These are phyloP conservation scores for Euphonia xanthogaster DNA, from an alignment of 2,797 vertebrate genomes.

Conservation along the genomic window DNA sequence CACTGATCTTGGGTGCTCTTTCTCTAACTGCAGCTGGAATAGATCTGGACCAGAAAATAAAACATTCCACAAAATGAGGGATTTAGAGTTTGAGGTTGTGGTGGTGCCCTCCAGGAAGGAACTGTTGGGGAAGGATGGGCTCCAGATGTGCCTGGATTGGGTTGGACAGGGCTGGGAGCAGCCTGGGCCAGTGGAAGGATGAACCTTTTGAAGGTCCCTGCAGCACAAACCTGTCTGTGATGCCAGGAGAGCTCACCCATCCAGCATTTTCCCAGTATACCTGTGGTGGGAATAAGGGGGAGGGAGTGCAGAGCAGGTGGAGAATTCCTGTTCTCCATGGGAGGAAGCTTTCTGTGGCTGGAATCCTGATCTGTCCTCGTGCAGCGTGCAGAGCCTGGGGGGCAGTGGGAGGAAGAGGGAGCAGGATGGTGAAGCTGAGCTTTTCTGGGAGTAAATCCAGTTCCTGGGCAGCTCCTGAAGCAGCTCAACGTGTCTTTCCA, in stretches of 20 bases:
- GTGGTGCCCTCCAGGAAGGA: background rate
- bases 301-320: too few species aligned
- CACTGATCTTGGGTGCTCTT: background rate
- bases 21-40: background rate
- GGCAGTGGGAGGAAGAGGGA: background rate
- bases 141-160: background rate
- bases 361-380: background rate
- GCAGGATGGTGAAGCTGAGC: background rate
- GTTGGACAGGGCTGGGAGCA: background rate
- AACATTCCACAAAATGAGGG: background rate
- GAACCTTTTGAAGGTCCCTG: background rate
- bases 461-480: background rate
- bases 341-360: background rate
- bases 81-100: background rate
- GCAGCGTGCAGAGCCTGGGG: accelerated
- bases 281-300: background rate
- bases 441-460: background rate
- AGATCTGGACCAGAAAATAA: background rate
- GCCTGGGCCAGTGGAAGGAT: background rate
- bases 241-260: background rate
- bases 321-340: too few species aligned
- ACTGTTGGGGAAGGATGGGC: accelerated
- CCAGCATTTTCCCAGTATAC: accelerated
- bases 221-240: background rate
- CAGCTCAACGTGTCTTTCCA: background rate